Base-by-base conservation (phyloP, 2,113 vertebrate species). In the Erythrolamprus reginae region DNA sequence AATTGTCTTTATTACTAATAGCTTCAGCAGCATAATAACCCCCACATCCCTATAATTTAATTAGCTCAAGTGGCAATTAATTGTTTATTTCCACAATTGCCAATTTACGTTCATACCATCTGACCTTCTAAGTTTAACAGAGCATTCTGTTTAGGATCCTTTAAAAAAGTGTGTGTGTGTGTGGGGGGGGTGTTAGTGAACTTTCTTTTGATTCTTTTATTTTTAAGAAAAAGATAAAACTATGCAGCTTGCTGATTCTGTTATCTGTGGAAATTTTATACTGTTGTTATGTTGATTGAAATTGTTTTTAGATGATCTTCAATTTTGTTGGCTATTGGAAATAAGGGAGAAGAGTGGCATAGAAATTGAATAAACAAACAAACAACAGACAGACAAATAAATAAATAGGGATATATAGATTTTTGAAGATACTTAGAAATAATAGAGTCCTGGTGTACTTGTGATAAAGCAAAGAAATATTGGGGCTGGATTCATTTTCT, bases 31-130 rank as follows among this genome's bases (percentile, higher is more conserved):
- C 12, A 28, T 65, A 84, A 45, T 94, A 89, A 94, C 89, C 92
- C 70, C 83, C 89, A 13, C 0, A 28, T 89, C 82, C 90, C 7
- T 91, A 84, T 91, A 88, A 10, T 89, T 90, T 93, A 88, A 65
- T 89, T 93, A 92, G 93, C 87, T 13, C 93, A 91, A 52, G 55
- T 21, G 91, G 45, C 19, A 88, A 91, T 93, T 93, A 93, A 94
- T 94, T 94, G 52, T 88, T 92, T 89, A 61, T 42, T 88, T 24
- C 3, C 42, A 28, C 52, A 58, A 92, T 87, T 88, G 53, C 13
- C 5, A 93, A 89, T 92, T 95, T 92, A 51, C 88, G 21, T 92
- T 89, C 0, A 0, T 93, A 85, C 48, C 89, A 26, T 21, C 93
- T 92, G 82, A 91, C 0, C 3, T n/a, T 33, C 86, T 86, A 92